These are phyloP conservation scores for Hydropotes inermis DNA, from an alignment of 2,113 vertebrate genomes.

Conservation along the genomic window DNA sequence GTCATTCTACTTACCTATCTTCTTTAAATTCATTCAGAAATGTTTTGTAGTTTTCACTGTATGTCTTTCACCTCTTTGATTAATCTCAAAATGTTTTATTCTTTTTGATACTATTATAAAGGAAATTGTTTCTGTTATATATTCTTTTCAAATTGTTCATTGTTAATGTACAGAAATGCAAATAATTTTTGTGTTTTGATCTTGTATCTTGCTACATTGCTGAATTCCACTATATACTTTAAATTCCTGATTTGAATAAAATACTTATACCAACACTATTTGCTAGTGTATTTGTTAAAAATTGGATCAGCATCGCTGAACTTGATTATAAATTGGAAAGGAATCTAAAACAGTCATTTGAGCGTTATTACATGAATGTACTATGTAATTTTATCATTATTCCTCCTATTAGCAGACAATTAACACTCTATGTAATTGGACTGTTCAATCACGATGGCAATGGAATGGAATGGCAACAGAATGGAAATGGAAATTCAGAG, in stretches of 20 bases:
- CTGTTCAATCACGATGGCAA: constrained; percentile 47
- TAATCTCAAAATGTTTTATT: background rate
- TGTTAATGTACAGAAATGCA: background rate
- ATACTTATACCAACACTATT: background rate
- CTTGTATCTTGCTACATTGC: background rate
- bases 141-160: background rate
- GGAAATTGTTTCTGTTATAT: background rate
- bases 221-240: background rate
- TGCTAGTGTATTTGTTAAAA: constrained; percentile 53
- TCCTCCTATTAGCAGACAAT: constrained; percentile 60
- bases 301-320: constrained; percentile 18
- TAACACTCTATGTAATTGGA: constrained; percentile 63
- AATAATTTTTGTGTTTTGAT: background rate
- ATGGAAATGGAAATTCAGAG: background rate
- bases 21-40: background rate
- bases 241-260: background rate
- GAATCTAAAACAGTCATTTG: constrained; percentile 62
- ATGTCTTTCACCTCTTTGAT: background rate
- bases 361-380: constrained; percentile 63
- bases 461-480: background rate
- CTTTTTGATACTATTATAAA: background rate
- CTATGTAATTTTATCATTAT: constrained; percentile 64
- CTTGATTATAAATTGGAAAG: constrained; percentile 51
- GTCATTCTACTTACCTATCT: background rate
- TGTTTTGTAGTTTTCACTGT: background rate